Evolutionary conservation across 2,113 vertebrate genomes (phyloP).

Genomic region (Rhinopomastus cyanomelas): DNA sequence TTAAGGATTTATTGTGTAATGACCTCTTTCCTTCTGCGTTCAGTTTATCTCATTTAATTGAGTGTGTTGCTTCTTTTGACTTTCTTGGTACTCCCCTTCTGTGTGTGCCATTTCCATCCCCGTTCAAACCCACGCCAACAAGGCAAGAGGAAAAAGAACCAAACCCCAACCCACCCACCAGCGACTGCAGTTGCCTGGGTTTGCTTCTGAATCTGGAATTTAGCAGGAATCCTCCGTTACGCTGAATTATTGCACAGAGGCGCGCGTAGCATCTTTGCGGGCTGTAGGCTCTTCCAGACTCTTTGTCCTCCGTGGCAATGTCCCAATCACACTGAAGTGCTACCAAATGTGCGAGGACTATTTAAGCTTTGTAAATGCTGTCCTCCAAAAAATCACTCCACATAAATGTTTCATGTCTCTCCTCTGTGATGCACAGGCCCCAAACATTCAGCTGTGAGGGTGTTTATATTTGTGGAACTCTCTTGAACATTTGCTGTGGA

Average conservation of each 20-base stretch:
- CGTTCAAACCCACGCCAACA: neutral
- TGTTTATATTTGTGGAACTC: constrained; percentile 85
- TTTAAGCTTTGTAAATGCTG: constrained; percentile 71
- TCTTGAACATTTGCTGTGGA: constrained; percentile 84
- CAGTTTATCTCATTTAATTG: neutral
- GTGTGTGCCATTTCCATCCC: neutral
- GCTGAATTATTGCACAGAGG: constrained; percentile 18
- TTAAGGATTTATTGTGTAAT: neutral
- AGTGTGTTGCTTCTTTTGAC: neutral
- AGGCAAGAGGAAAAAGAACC: neutral
- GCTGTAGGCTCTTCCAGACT: constrained; percentile 42
- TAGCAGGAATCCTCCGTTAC: constrained; percentile 42
- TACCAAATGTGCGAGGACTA: constrained; percentile 65
- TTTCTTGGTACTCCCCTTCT: neutral
- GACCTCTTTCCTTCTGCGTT: neutral
- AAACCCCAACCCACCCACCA: neutral
- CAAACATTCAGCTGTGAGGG: constrained; percentile 76
- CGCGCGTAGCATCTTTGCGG: constrained; percentile 27
- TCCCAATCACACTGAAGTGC: constrained; percentile 70
- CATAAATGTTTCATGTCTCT: constrained; percentile 79
- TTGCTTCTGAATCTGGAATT: constrained; percentile 37
- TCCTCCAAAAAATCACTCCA: constrained; percentile 67
- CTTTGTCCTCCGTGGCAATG: constrained; percentile 64
- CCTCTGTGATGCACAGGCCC: constrained; percentile 68
- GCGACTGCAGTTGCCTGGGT: neutral